Evolutionary conservation across 2,888 invertebrate genomes (phyloP).

Genomic region (Alviniconcha strummeri): DNA sequence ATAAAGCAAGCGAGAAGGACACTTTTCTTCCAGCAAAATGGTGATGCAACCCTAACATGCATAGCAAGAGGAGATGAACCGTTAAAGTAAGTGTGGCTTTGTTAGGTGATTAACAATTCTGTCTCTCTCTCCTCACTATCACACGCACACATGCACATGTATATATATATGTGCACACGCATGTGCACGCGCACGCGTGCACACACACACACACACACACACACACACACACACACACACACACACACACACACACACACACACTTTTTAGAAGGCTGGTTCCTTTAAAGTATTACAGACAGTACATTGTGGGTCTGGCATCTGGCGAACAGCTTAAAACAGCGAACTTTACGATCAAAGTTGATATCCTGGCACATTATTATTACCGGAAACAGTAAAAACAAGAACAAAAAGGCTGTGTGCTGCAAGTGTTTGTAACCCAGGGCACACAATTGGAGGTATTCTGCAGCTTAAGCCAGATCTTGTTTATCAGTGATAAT

Average conservation of each 20-base stretch:
- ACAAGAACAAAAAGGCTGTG: neutral
- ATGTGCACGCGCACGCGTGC: neutral
- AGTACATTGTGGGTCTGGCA: neutral
- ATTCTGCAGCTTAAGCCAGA: neutral
- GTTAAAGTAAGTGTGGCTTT: slow-evolving; percentile 16
- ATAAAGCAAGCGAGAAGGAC: neutral
- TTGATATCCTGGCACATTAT: neutral
- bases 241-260: neutral
- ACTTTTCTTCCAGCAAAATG: slow-evolving; percentile 20
- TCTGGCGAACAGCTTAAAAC: neutral
- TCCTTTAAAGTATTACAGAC: neutral
- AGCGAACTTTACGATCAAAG: neutral
- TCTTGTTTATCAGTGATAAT: too few relatives aligned
- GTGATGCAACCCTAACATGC: slow-evolving; percentile 26
- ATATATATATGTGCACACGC: neutral
- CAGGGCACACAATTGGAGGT: neutral
- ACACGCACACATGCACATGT: neutral
- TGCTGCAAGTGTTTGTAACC: too few relatives aligned
- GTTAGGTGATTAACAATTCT: neutral
- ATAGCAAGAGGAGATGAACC: slow-evolving; percentile 32
- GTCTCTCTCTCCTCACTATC: neutral
- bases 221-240: neutral
- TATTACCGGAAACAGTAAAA: neutral
- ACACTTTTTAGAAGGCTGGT: neutral
- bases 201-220: neutral